A percentile compares a stretch with the other conserved stretches of the same genome.
Conservation (phyloP, 2,113 vertebrate species). For the Typhlomys cinereus region DNA sequence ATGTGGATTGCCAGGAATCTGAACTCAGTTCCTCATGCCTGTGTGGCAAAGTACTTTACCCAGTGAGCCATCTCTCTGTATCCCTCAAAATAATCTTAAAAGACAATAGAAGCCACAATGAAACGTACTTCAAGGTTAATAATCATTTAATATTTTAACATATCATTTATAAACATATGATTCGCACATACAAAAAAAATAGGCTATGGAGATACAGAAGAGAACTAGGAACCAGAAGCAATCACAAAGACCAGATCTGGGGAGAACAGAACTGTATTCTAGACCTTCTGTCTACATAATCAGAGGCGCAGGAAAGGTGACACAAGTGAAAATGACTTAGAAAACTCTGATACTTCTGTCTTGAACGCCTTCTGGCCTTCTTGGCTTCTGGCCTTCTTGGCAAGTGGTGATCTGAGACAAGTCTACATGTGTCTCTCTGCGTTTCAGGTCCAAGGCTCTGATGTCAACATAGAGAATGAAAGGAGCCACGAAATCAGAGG, state of each 20-base stretch:
- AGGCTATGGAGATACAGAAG: constrained; percentile 1
- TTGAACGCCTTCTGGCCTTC: neutral
- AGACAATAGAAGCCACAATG: neutral
- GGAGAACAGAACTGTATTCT: neutral
- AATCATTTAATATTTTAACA: constrained; percentile 77
- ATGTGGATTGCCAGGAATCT: neutral
- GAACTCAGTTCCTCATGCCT: neutral
- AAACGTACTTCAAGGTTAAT: constrained; percentile 64
- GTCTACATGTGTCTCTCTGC: neutral
- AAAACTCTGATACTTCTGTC: neutral
- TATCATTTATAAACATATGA: constrained; percentile 75
- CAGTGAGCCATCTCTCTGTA: neutral
- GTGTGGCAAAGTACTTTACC: too few relatives aligned
- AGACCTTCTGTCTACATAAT: neutral
- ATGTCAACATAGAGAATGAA: neutral
- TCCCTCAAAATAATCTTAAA: neutral
- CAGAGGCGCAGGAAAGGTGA: neutral
- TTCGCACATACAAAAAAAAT: constrained; percentile 48
- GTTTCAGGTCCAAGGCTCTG: neutral
- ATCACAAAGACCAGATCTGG: neutral
- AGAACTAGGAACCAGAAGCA: constrained; percentile 27
- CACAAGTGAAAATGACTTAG: neutral
- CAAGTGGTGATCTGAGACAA: neutral
- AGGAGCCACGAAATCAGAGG: neutral
- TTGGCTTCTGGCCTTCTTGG: neutral